phyloP scores from a whole-genome alignment of 2,888 invertebrate genomes.

The Troides aeacus region DNA sequence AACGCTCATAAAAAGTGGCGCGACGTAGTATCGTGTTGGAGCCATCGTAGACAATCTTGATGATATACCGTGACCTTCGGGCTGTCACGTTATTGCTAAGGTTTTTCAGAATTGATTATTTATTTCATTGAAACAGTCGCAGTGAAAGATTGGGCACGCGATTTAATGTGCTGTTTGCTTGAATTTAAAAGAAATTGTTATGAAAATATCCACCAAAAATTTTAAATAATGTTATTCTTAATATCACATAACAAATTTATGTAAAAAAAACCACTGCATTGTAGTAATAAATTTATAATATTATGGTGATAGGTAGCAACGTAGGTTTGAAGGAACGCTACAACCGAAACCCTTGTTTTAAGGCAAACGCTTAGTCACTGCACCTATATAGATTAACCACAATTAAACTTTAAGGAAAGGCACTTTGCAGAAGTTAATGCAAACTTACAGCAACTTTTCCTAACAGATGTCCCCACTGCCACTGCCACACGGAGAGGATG shows the following conservation, averaged over 20 bases:
- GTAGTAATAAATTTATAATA: too few relatives aligned
- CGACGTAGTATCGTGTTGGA: neutral
- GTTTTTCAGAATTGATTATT: neutral
- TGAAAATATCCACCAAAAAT: too few relatives aligned
- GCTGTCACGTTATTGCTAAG: constrained; percentile 2
- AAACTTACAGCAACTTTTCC: constrained; percentile 94
- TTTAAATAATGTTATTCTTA: too few relatives aligned
- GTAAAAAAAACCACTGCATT: too few relatives aligned
- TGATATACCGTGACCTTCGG: constrained; percentile 6
- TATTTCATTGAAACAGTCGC: neutral
- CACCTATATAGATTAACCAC: too few relatives aligned
- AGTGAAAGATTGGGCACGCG: neutral
- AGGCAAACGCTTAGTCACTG: too few relatives aligned
- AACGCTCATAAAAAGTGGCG: neutral
- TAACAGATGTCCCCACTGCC: constrained; percentile 95
- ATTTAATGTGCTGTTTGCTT: neutral
- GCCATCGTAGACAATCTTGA: constrained; percentile 13
- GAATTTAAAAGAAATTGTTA: neutral
- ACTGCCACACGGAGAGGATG: constrained; percentile 95
- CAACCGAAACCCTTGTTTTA: too few relatives aligned
- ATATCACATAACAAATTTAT: too few relatives aligned
- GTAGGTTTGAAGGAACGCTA: too few relatives aligned
- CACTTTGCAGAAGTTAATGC: neutral
- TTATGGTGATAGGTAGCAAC: too few relatives aligned
- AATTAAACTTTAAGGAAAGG: too few relatives aligned